Percentiles rank a stretch among this genome's conserved stretches.
Evolutionary conservation across 2,113 vertebrate genomes (phyloP).

Genomic region (Chitala chitala): DNA sequence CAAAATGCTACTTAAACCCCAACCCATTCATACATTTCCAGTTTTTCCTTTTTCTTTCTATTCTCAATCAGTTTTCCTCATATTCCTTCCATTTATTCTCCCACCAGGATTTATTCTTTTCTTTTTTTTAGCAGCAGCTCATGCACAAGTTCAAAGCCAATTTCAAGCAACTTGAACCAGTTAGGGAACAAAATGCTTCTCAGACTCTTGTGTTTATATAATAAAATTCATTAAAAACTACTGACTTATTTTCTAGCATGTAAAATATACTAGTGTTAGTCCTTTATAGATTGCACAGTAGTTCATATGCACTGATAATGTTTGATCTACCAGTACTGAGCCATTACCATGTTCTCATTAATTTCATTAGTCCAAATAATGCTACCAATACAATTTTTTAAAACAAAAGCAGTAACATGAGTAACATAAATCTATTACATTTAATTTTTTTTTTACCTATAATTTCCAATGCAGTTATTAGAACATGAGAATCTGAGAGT

Average conservation of each 20-base stretch:
- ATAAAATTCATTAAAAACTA: no score
- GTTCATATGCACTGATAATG: background rate
- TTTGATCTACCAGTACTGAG: background rate
- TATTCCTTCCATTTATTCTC: conserved; percentile 4
- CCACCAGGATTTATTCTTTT: background rate
- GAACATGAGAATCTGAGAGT: no score
- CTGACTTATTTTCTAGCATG: no score
- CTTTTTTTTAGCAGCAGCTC: background rate
- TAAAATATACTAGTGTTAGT: no score
- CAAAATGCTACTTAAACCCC: background rate
- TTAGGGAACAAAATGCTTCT: background rate
- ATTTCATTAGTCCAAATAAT: background rate
- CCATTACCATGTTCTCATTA: background rate
- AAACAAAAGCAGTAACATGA: no score
- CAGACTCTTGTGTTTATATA: background rate
- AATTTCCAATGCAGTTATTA: no score
- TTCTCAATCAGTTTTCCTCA: background rate
- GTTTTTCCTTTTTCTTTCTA: background rate
- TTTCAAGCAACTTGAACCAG: background rate
- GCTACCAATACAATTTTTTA: background rate
- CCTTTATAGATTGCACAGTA: background rate
- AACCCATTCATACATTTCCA: background rate
- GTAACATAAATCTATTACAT: no score
- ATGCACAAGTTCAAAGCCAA: background rate
- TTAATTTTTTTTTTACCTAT: no score